A percentile compares a stretch with the other conserved stretches of the same genome.
phyloP scores from a whole-genome alignment of 30 jellyfish, hydroid and myxozoan species.

The Mastigias papua region DNA sequence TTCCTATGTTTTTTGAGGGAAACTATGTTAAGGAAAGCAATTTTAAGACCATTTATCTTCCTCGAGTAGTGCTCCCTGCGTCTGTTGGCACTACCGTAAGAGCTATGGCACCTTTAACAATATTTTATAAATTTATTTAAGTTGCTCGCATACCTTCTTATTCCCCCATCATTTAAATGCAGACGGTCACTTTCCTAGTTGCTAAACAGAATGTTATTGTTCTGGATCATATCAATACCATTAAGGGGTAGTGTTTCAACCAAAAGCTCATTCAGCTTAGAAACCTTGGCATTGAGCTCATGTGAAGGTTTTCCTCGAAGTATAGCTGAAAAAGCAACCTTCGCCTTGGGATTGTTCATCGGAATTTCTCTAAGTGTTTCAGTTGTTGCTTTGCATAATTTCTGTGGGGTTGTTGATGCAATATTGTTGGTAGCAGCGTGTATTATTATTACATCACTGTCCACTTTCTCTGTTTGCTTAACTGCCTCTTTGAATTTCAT shows the following conservation, averaged over 20 bases:
- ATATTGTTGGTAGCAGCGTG: too few relatives aligned
- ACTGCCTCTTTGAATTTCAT: too few relatives aligned
- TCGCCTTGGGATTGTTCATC: constrained; percentile 23
- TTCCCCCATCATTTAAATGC: constrained; percentile 52
- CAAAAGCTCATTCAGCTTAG: constrained; percentile 32
- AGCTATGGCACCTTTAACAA: too few relatives aligned
- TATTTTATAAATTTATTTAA: constrained; percentile 15
- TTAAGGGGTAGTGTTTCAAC: constrained; percentile 27
- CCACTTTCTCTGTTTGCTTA: too few relatives aligned
- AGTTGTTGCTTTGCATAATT: background rate
- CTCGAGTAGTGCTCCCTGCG: too few relatives aligned
- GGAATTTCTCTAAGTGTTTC: background rate
- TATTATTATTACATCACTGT: too few relatives aligned
- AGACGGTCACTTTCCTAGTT: constrained; percentile 38
- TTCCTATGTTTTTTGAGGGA: too few relatives aligned
- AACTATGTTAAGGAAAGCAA: too few relatives aligned
- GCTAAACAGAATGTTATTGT: constrained; percentile 38
- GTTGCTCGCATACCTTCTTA: constrained; percentile 26
- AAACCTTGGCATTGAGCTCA: constrained; percentile 42
- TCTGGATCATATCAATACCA: constrained; percentile 31
- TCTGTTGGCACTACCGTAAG: too few relatives aligned
- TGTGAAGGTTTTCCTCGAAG: constrained; percentile 20
- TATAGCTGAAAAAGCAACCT: constrained; percentile 20
- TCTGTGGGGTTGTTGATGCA: background rate
- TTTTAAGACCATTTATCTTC: too few relatives aligned